phyloP scores from a whole-genome alignment of 2,113 vertebrate species.

The Aspiorhynchus laticeps region DNA sequence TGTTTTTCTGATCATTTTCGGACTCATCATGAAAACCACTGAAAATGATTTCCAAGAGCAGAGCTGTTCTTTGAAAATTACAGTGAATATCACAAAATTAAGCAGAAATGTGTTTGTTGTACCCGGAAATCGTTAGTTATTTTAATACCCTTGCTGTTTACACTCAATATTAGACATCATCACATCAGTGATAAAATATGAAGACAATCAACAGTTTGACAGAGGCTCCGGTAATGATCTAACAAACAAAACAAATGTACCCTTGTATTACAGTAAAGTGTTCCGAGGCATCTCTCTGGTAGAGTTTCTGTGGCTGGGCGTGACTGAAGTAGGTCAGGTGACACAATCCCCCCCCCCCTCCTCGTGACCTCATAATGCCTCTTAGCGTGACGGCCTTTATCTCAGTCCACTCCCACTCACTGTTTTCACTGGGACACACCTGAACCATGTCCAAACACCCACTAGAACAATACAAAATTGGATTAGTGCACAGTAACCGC shows the following conservation, averaged over 20 bases:
- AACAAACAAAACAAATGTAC: not conserved
- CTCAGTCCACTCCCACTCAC: constrained; percentile 52
- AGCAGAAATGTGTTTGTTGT: not conserved
- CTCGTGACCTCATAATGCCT: not conserved
- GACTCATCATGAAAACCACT: not conserved
- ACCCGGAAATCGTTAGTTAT: not conserved
- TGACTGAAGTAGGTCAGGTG: constrained; percentile 7
- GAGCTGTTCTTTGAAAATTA: not conserved
- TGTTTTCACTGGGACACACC: not conserved
- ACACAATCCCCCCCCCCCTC: not conserved
- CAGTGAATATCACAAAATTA: not conserved
- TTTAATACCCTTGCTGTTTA: not conserved
- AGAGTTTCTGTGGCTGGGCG: not conserved
- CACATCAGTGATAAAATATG: not conserved
- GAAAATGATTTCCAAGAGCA: not conserved
- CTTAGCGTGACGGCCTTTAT: constrained; percentile 61
- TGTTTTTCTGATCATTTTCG: too few relatives aligned
- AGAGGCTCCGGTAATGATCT: not conserved
- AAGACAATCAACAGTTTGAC: not conserved
- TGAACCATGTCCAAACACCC: constrained; percentile 11
- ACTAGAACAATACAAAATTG: not conserved
- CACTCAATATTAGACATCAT: not conserved
- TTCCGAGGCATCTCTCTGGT: not conserved
- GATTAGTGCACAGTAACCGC: not conserved
- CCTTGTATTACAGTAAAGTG: not conserved